phyloP scores from a whole-genome alignment of 2,888 invertebrate species.

The Latrodectus hesperus region DNA sequence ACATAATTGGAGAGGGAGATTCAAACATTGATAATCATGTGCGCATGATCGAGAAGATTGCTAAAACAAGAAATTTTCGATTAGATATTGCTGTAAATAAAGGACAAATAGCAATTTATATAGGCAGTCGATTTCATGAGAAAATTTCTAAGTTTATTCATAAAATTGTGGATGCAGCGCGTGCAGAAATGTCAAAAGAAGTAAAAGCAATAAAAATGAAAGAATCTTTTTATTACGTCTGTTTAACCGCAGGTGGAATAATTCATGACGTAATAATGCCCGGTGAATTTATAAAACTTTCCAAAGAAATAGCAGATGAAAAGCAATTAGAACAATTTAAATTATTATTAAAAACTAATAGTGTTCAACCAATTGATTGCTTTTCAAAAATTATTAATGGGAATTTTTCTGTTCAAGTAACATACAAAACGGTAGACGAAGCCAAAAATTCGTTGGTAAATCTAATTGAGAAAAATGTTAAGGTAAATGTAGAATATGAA shows the following conservation, averaged over 20 bases:
- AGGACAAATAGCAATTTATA: conserved; percentile 42
- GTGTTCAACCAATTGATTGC: conserved; percentile 8
- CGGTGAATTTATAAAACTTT: conserved; percentile 52
- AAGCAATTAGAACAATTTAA: neutral
- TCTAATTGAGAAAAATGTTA: conserved; percentile 9
- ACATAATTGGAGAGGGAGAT: conserved; percentile 47
- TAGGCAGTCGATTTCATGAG: conserved; percentile 36
- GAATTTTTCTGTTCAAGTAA: conserved; percentile 18
- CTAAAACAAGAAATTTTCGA: conserved; percentile 26
- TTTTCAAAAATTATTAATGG: neutral
- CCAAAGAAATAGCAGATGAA: neutral
- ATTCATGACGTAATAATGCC: conserved; percentile 58
- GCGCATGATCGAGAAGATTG: conserved; percentile 20
- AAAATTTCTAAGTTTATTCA: conserved; percentile 29
- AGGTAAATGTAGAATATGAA: conserved; percentile 1
- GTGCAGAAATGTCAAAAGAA: conserved; percentile 29
- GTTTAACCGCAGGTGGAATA: conserved; percentile 41
- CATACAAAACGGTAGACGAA: conserved; percentile 30
- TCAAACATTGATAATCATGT: conserved; percentile 42
- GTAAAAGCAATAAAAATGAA: conserved; percentile 38
- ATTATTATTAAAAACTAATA: conserved; percentile 16
- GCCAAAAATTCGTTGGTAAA: conserved; percentile 27
- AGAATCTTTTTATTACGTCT: conserved; percentile 12
- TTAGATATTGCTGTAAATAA: conserved; percentile 46
- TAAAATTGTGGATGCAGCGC: conserved; percentile 23